Evolutionary conservation across 2,113 vertebrate genomes (phyloP).

Genomic region (Panthera uncia): DNA sequence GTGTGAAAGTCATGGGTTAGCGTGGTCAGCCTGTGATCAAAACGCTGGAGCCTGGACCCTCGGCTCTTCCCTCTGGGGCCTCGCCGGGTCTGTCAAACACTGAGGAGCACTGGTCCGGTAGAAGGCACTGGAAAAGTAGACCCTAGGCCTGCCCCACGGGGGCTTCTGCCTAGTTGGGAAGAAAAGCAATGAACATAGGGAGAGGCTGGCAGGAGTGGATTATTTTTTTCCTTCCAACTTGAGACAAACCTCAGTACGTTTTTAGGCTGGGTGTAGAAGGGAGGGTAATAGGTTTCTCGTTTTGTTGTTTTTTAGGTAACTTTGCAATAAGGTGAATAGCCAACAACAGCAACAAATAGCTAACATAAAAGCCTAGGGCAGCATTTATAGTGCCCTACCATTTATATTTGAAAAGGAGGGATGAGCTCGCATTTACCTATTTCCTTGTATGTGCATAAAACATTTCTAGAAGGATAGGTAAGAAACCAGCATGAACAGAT

Average conservation of each 20-base stretch:
- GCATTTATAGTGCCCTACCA: background rate
- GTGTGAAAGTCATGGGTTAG: fast-evolving
- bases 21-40: background rate
- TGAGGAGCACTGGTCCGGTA: fast-evolving
- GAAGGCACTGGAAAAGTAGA: background rate
- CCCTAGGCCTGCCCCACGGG: background rate
- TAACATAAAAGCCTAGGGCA: background rate
- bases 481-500: background rate
- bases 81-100: background rate
- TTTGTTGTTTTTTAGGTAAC: background rate
- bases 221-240: background rate
- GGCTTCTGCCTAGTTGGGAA: background rate
- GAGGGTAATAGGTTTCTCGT: background rate
- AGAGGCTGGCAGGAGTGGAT: background rate
- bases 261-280: background rate
- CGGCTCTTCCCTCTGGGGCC: background rate
- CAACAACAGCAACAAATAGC: background rate
- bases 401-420: background rate
- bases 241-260: background rate
- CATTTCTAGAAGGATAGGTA: background rate
- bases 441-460: background rate
- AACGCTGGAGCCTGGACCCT: too few relatives aligned
- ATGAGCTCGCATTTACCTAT: background rate
- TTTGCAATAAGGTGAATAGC: background rate
- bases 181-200: fast-evolving